Base-by-base conservation (phyloP, 2,888 invertebrate genomes). In the Tuberolachnus salignus region DNA sequence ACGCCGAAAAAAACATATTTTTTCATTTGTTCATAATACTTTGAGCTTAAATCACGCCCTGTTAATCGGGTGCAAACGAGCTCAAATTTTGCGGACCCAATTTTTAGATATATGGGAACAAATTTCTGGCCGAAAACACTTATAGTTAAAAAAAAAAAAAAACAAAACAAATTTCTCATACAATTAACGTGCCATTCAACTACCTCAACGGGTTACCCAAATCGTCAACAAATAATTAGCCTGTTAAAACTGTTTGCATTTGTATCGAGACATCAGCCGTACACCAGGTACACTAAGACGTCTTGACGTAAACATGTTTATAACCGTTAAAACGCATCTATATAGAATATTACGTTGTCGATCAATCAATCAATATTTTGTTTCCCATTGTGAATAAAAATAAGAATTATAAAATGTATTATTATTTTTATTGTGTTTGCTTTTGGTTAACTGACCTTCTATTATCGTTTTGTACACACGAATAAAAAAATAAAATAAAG, bases 381-480 rank as follows among this genome's bases (percentile, higher is more conserved):
- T 23, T 46, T 21, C 11, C 13, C 16, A 61, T 59, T 46, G 59
- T 61, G 19, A 3, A 49, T 72, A 26, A 9, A 16, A 23, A 55
- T 53, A 42, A 42, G 14, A 21, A 44, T 6, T 4, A 23, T 53
- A 53, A 57, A n/a, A 57, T n/a, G n/a, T n/a, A n/a, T n/a, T n/a
- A n/a, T n/a, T n/a, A n/a, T n/a, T n/a, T n/a, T 23, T 46, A 59
- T 71, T 6, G 46, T 16, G 10, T 64, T 46, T 59, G 46, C 19
- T 26, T 72, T 72, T 61, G 9, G 61, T 34, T 26, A 19, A 26
- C 49, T 49, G 72, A 49, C 72, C 72, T 72, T 34, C 34, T 34
- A 34, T n/a, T 61, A 55, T 61, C 46, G 49, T 26, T 61, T 61
- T 14, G n/a, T 2, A 16, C 49, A 16, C 49, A n/a, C 3, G 51